Evolutionary conservation across 64 coral and sea anemone genomes (phyloP).

Genomic region (Actinia tenebrosa): DNA sequence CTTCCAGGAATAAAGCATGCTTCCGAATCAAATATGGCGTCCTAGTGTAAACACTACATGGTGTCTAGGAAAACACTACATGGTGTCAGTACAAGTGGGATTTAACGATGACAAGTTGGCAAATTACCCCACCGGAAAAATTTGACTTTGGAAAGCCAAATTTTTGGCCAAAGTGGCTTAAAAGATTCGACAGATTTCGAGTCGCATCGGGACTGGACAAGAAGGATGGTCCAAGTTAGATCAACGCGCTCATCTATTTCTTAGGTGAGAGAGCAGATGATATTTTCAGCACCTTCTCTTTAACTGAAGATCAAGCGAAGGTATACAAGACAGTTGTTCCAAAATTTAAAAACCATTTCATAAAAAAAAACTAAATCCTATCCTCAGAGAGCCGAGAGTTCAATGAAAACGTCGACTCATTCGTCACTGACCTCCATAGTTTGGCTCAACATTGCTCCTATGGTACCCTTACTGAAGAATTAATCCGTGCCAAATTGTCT

Average conservation of each 20-base stretch:
- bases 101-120: constrained; percentile 24
- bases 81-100: constrained; percentile 33
- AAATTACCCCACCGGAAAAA: constrained; percentile 32
- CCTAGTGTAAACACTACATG: background rate
- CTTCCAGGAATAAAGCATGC: no score
- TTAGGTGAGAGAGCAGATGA: constrained; percentile 53
- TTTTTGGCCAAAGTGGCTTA: constrained; percentile 47
- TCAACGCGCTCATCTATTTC: constrained; percentile 52
- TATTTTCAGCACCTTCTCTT: constrained; percentile 46
- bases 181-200: constrained; percentile 41
- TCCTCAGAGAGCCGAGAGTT: constrained; percentile 52
- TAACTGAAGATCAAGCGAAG: constrained; percentile 36
- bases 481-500: constrained; percentile 46
- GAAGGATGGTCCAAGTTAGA: constrained; percentile 37
- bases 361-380: constrained; percentile 27
- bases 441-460: constrained; percentile 32
- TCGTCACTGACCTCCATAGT: constrained; percentile 37
- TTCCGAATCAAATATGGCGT: background rate
- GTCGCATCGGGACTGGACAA: constrained; percentile 35
- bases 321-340: constrained; percentile 10
- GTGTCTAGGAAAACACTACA: constrained; percentile 10
- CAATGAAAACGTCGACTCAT: constrained; percentile 35
- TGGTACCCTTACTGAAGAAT: constrained; percentile 47
- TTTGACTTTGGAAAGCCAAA: constrained; percentile 38
- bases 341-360: constrained; percentile 41